Conservation (phyloP, 1,140 invertebrate species). For the Ericerus pela region DNA sequence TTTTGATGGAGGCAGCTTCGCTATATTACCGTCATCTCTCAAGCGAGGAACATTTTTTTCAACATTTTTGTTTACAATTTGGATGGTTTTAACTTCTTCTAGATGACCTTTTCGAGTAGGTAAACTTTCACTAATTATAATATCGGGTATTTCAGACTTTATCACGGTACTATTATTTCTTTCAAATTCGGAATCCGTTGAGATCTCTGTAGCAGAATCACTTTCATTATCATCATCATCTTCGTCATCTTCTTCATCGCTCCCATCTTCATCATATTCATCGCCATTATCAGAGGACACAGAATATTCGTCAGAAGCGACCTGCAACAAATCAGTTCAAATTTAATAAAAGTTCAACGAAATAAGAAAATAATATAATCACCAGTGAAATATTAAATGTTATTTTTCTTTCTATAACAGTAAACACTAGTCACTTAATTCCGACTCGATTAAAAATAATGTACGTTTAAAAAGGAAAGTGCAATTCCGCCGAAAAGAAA, state of each 20-base stretch:
- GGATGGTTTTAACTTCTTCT: conserved; percentile 21
- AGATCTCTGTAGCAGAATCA: conserved; percentile 76
- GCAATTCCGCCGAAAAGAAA: not conserved
- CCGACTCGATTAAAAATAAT: no score
- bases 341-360: not conserved
- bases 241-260: conserved; percentile 35
- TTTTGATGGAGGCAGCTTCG: not conserved
- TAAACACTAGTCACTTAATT: no score
- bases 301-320: conserved; percentile 45
- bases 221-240: conserved; percentile 28
- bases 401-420: no score
- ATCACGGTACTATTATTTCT: conserved; percentile 58
- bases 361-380: not conserved
- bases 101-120: conserved; percentile 35
- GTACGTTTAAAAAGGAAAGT: no score
- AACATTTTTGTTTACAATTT: conserved; percentile 14
- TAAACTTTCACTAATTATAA: conserved; percentile 50
- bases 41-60: conserved; percentile 12
- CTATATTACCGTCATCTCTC: not conserved
- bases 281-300: conserved; percentile 33
- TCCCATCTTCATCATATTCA: conserved; percentile 44
- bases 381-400: no score
- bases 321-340: conserved; percentile 32
- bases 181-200: conserved; percentile 79
- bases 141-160: conserved; percentile 41